Conservation (phyloP, 2,888 invertebrate genomes). For the Drosophila subsilvestris region DNA sequence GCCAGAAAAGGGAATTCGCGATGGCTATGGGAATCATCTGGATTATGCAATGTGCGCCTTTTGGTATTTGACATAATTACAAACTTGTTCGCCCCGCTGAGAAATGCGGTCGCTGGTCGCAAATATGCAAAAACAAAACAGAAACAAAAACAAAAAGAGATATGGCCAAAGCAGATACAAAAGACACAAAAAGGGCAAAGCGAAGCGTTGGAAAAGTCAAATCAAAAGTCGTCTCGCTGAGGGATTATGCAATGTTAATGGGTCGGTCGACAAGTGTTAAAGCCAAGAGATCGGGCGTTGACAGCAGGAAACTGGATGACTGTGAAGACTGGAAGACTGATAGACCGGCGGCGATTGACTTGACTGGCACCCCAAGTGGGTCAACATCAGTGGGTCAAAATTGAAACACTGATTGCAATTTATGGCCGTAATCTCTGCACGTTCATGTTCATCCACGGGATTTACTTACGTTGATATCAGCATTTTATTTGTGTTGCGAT, state of each 20-base stretch:
- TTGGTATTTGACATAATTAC: conserved; percentile 71
- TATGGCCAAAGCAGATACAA: conserved; percentile 23
- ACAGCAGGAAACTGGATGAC: conserved; percentile 49
- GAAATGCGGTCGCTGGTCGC: conserved; percentile 65
- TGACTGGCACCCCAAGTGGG: conserved; percentile 55
- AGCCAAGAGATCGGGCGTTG: conserved; percentile 49
- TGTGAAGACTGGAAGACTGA: conserved; percentile 18
- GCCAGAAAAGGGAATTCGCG: conserved; percentile 34
- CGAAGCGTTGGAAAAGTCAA: conserved; percentile 64
- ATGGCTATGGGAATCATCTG: conserved; percentile 33
- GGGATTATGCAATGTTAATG: conserved; percentile 67
- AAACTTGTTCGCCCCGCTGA: conserved; percentile 75
- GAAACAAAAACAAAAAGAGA: conserved; percentile 14
- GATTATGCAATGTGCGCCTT: conserved; percentile 61
- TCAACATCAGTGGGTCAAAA: conserved; percentile 64
- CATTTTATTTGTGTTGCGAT: conserved; percentile 52
- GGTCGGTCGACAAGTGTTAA: conserved; percentile 69
- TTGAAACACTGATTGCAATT: conserved; percentile 55
- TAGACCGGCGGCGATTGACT: conserved; percentile 25
- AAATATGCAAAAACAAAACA: conserved; percentile 65
- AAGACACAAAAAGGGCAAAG: conserved; percentile 46
- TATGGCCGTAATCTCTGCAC: conserved; percentile 46
- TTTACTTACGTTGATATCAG: conserved; percentile 81
- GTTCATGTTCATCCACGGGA: conserved; percentile 34
- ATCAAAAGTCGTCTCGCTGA: conserved; percentile 38